Percentiles rank a stretch among this genome's conserved stretches.
phyloP scores from a whole-genome alignment of 2,888 invertebrate genomes.

The Esperia sulphurella region DNA sequence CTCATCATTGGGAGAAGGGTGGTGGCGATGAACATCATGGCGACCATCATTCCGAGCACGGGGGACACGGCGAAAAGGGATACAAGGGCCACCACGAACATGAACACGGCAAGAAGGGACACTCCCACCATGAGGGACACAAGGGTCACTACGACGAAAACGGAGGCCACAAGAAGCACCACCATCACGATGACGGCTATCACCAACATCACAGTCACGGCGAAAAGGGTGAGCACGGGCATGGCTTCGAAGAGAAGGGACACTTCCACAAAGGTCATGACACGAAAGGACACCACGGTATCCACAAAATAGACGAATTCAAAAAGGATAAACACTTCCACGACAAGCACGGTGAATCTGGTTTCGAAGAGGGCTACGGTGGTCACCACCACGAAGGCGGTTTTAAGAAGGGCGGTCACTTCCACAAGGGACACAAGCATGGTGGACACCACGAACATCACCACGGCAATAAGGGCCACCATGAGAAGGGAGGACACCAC shows the following conservation, averaged over 20 bases:
- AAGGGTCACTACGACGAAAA: slow-evolving; percentile 80
- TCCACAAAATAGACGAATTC: slow-evolving; percentile 91
- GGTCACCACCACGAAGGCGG: slow-evolving; percentile 87
- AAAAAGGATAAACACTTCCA: slow-evolving; percentile 93
- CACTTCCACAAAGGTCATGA: slow-evolving; percentile 90
- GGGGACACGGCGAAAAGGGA: slow-evolving; percentile 84
- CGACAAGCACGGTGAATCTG: slow-evolving; percentile 90
- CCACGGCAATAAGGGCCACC: slow-evolving; percentile 87
- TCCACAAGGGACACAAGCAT: slow-evolving; percentile 88
- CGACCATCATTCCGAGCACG: slow-evolving; percentile 81
- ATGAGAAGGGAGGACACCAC: slow-evolving; percentile 88
- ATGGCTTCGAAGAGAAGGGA: slow-evolving; percentile 78
- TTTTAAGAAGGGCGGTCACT: slow-evolving; percentile 87
- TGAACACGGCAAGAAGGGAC: slow-evolving; percentile 84
- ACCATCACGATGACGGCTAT: slow-evolving; percentile 83
- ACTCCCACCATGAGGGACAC: slow-evolving; percentile 83
- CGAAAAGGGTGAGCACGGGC: slow-evolving; percentile 82
- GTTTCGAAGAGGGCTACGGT: slow-evolving; percentile 89
- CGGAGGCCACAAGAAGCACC: slow-evolving; percentile 81
- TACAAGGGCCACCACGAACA: slow-evolving; percentile 84
- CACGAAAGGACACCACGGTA: slow-evolving; percentile 90
- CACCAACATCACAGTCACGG: slow-evolving; percentile 81
- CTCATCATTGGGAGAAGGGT: slow-evolving; percentile 72
- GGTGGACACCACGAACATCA: slow-evolving; percentile 87
- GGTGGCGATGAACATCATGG: slow-evolving; percentile 82